phyloP scores from a whole-genome alignment of 2,113 vertebrate genomes.

The Bufo gargarizans region DNA sequence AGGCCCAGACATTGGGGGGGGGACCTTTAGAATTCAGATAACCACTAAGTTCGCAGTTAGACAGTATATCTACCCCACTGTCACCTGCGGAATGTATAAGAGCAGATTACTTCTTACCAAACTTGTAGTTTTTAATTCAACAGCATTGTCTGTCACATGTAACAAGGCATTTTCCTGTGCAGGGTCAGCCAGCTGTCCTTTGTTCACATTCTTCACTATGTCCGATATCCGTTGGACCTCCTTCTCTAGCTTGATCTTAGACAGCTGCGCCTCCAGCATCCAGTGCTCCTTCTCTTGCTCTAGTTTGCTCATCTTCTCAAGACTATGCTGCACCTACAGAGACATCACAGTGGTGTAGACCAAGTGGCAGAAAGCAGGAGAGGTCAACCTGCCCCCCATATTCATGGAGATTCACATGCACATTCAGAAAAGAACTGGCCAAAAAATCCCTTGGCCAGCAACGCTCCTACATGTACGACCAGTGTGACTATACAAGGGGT shows the following conservation, averaged over 20 bases:
- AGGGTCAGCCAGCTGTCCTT: slow-evolving; percentile 62
- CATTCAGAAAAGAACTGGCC: no score
- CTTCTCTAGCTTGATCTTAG: slow-evolving; percentile 93
- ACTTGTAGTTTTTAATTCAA: slow-evolving; percentile 76
- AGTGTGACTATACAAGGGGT: no score
- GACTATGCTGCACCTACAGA: slow-evolving; percentile 90
- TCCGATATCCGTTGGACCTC: slow-evolving; percentile 85
- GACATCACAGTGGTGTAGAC: slow-evolving; percentile 52
- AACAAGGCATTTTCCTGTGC: slow-evolving; percentile 67
- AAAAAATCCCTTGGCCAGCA: neutral
- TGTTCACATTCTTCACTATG: slow-evolving; percentile 73
- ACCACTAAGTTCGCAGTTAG: no score
- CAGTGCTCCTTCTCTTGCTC: slow-evolving; percentile 99
- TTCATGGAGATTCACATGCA: neutral
- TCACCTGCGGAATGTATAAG: neutral
- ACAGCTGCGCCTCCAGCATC: slow-evolving; percentile 96
- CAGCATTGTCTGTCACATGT: slow-evolving; percentile 68
- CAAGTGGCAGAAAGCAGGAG: slow-evolving; percentile 33
- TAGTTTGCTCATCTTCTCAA: slow-evolving; percentile 93
- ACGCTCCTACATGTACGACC: neutral
- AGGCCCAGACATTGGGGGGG: no score
- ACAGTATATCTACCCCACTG: no score
- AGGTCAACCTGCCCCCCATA: neutral
- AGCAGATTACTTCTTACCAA: slow-evolving; percentile 72
- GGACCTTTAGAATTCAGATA: no score